phyloP scores from a whole-genome alignment of 2,888 invertebrate species.

The Drosophila niveifrons region DNA sequence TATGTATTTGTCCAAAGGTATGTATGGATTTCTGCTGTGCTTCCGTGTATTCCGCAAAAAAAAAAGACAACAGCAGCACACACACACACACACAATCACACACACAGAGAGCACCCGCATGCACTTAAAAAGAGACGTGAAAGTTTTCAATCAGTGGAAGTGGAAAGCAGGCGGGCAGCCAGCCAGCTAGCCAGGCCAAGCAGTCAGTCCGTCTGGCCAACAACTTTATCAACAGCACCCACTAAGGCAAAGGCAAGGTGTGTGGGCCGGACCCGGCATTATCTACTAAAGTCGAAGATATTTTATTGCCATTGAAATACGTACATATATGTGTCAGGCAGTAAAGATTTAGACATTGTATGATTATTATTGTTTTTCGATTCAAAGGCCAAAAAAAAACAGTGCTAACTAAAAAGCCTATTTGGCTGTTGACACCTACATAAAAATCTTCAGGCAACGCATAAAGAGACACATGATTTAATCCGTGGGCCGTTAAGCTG shows the following conservation, averaged over 20 bases:
- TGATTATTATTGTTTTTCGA: conserved; percentile 63
- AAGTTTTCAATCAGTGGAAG: conserved; percentile 66
- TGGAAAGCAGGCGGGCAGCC: conserved; percentile 64
- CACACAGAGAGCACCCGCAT: conserved; percentile 64
- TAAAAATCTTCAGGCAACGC: conserved; percentile 5
- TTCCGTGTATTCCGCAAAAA: conserved; percentile 67
- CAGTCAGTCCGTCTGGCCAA: conserved; percentile 45
- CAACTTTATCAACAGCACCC: conserved; percentile 37
- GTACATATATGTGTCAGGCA: conserved; percentile 65
- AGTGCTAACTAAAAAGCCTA: neutral
- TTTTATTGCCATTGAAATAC: conserved; percentile 63
- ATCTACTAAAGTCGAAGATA: conserved; percentile 12
- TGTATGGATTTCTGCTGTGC: conserved; percentile 36
- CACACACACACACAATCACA: conserved; percentile 33
- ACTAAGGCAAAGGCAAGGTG: conserved; percentile 43
- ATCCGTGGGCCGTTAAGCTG: conserved; percentile 49
- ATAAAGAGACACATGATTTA: conserved; percentile 51
- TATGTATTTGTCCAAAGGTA: conserved; percentile 15
- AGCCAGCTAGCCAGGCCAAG: neutral
- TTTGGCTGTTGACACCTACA: conserved; percentile 6
- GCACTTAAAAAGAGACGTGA: conserved; percentile 74
- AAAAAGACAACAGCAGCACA: conserved; percentile 34
- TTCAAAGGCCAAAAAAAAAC: conserved; percentile 23
- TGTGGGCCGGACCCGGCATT: conserved; percentile 37
- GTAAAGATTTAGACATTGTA: conserved; percentile 70